Base-by-base conservation (phyloP, 2,113 vertebrate genomes). In the Trinectes maculatus region DNA sequence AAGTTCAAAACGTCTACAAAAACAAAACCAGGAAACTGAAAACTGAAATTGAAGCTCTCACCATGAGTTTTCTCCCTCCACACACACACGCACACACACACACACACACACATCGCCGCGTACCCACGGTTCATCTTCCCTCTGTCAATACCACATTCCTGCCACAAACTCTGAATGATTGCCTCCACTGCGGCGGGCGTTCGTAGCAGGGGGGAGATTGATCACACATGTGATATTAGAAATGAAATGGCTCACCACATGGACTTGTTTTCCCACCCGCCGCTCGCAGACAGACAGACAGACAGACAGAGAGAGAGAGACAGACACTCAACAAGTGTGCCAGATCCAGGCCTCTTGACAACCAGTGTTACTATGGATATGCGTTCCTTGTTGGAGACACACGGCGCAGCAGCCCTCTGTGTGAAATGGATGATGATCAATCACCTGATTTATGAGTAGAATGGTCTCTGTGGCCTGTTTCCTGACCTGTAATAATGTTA, bases 171-270 rank as follows among this genome's bases (percentile, higher is more conserved):
- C 33, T 79, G 83, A 89, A 78, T 77, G 82, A 88, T 82, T 76
- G 75, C 79, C 76, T 74, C 77, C 46, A 15, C 55, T 34, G 44
- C 65, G 4, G 15, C 1, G n/a, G 52, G 21, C 31, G 28, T 58
- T 75, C 71, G 60, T 49, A 39, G 74, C 53, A 1, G 67, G 67
- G n/a, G n/a, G 59, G 74, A 82, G 84, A 89, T 82, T 83, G 88
- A 89, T 91, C 83, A 71, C 70, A 52, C 66, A 58, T 57, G 69
- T 70, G 84, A 71, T 87, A 84, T 81, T 82, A 73, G 87, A 83
- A 89, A 86, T 87, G 40, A 84, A 87, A 89, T 80, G 68, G 74
- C 75, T 80, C 28, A 59, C 82, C 79, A 79, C 78, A 74, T 76
- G 77, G 78, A 82, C 73, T 72, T 83, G 79, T 85, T 86, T 86